Conservation (phyloP, 2,113 vertebrate species). For the Saimiri boliviensis region DNA sequence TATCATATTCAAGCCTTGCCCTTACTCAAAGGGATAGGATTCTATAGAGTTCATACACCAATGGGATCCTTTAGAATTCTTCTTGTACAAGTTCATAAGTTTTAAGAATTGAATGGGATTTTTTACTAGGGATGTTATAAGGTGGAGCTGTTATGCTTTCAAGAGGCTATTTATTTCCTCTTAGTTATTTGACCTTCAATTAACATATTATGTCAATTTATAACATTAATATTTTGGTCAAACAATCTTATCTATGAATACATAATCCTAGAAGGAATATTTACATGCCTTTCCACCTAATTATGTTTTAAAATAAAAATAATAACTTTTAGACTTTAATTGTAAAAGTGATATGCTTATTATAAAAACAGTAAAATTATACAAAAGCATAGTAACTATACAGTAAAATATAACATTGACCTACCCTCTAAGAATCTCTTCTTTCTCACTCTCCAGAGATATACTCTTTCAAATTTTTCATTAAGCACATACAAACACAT, state of each 20-base stretch:
- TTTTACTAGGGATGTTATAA: background rate
- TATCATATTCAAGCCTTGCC: background rate
- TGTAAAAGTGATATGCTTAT: background rate
- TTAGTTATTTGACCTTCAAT: background rate
- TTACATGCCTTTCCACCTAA: background rate
- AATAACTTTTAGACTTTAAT: background rate
- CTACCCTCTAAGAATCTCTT: background rate
- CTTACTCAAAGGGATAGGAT: background rate
- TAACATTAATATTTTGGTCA: background rate
- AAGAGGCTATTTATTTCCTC: background rate
- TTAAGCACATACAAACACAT: background rate
- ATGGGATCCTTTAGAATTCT: background rate
- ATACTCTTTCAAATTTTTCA: background rate
- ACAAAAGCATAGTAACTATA: background rate
- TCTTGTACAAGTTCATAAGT: background rate
- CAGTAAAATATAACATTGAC: background rate
- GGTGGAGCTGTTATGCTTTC: background rate
- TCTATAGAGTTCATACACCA: background rate
- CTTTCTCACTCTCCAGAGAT: background rate
- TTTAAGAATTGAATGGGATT: background rate
- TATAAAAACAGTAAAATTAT: background rate
- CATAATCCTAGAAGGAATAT: background rate
- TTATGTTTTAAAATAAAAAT: conserved; percentile 33
- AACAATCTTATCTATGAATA: background rate
- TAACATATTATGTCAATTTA: background rate